phyloP scores from a whole-genome alignment of 2,797 vertebrate species.

The Lemur catta region DNA sequence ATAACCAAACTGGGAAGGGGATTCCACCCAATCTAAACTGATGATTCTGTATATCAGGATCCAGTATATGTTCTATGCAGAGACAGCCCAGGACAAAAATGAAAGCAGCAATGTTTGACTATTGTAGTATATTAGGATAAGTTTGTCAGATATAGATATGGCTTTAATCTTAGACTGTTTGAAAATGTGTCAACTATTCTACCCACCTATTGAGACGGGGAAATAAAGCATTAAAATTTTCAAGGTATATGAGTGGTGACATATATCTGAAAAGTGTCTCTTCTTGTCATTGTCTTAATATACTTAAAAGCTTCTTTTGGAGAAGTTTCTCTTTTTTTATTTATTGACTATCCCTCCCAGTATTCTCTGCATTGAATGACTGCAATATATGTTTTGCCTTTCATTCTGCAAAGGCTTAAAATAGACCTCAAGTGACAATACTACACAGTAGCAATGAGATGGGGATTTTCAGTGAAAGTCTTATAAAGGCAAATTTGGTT shows the following conservation, averaged over 20 bases:
- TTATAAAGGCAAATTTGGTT: background rate
- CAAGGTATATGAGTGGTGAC: background rate
- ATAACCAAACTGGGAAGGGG: background rate
- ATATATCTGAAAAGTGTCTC: background rate
- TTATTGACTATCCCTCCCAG: background rate
- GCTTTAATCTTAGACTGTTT: background rate
- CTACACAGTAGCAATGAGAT: background rate
- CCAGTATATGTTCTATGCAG: background rate
- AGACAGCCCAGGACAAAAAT: background rate
- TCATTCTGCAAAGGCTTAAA: background rate
- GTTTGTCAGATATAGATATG: background rate
- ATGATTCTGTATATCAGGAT: background rate
- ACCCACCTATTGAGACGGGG: background rate
- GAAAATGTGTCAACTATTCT: background rate
- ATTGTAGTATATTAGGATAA: background rate
- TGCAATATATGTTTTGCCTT: background rate
- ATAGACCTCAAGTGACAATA: background rate
- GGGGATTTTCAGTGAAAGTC: background rate
- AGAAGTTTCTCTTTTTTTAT: background rate
- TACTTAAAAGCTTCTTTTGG: background rate
- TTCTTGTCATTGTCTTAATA: background rate
- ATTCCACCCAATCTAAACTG: background rate
- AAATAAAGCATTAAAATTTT: background rate
- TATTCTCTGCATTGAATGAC: background rate
- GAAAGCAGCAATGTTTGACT: background rate